These are phyloP conservation scores for Amblyraja radiata DNA, from an alignment of 2,797 vertebrate species.

Conservation along the genomic window DNA sequence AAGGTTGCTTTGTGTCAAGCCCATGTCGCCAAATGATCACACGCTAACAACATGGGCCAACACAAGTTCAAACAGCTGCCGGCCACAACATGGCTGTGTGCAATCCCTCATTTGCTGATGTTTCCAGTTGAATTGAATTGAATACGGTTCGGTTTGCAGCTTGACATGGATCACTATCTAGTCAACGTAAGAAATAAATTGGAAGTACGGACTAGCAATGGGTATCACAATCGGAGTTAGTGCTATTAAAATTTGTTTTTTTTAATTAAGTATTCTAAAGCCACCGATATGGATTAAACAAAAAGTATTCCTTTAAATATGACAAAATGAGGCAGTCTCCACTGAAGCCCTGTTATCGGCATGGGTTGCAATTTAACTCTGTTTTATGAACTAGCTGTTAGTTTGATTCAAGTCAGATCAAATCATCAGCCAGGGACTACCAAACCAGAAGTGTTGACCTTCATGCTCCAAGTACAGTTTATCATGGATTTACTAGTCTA, in stretches of 20 bases:
- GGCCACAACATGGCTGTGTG: not conserved
- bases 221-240: no score
- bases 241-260: not conserved
- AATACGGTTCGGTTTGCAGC: not conserved
- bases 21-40: not conserved
- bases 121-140: not conserved
- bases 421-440: conserved; percentile 38
- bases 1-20: not conserved
- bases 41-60: not conserved
- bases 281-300: not conserved
- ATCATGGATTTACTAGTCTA: conserved; percentile 37
- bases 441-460: conserved; percentile 38
- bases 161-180: not conserved
- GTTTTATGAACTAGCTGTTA: conserved; percentile 38
- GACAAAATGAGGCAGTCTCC: not conserved
- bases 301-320: conserved; percentile 21
- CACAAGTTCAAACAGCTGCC: not conserved
- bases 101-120: not conserved
- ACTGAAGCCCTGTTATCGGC: conserved; percentile 9
- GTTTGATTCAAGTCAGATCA: conserved; percentile 38
- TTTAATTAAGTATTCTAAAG: not conserved
- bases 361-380: conserved; percentile 36
- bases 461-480: conserved; percentile 35
- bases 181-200: not conserved
- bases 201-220: not conserved